Percentiles rank a stretch among this genome's conserved stretches.
phyloP scores from a whole-genome alignment of 2,113 vertebrate species.

The Clinocottus analis region DNA sequence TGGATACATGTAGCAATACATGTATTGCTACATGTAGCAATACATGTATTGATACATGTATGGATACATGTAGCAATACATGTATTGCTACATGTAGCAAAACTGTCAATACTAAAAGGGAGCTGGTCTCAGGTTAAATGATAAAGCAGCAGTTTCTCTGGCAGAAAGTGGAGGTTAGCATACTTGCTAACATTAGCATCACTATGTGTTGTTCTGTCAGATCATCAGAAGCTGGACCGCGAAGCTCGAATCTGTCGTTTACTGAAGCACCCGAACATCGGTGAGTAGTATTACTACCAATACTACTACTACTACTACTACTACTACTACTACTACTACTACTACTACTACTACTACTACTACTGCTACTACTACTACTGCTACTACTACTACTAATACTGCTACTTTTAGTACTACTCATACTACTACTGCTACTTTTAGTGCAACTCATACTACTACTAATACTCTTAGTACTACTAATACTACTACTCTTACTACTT shows the following conservation, averaged over 20 bases:
- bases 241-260: constrained; percentile 82
- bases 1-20: too few relatives aligned
- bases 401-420: not conserved
- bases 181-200: not conserved
- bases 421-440: too few relatives aligned
- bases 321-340: not conserved
- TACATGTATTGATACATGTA: too few relatives aligned
- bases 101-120: too few relatives aligned
- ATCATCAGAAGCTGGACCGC: constrained; percentile 83
- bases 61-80: too few relatives aligned
- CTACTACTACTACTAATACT: not conserved
- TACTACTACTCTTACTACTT: not conserved
- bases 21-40: too few relatives aligned
- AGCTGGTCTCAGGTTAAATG: too few relatives aligned
- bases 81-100: too few relatives aligned
- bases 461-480: too few relatives aligned
- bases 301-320: not conserved
- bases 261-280: constrained; percentile 82
- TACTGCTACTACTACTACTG: not conserved
- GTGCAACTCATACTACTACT: too few relatives aligned
- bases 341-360: not conserved
- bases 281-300: constrained; percentile 60
- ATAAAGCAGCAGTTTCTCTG: not conserved
- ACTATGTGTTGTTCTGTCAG: constrained; percentile 57
- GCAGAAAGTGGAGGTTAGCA: not conserved